Evolutionary conservation across 2,888 invertebrate species (phyloP).

Genomic region (Girardia tigrina): DNA sequence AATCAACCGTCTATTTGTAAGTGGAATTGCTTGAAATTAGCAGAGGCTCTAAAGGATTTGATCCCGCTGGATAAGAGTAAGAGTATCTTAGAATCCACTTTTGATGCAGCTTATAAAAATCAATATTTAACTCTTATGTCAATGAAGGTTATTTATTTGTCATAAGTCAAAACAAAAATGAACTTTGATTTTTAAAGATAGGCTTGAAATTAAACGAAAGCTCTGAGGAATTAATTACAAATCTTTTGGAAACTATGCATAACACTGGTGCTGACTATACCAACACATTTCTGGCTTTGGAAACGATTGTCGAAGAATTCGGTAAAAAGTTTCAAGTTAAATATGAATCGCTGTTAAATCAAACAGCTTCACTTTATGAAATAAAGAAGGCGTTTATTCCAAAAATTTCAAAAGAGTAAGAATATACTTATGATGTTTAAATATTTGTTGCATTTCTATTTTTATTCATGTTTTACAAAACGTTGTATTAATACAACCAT

Average conservation of each 20-base stretch:
- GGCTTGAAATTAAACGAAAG: conserved; percentile 25
- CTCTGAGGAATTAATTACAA: conserved; percentile 49
- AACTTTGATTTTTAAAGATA: conserved; percentile 33
- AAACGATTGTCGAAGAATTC: conserved; percentile 18
- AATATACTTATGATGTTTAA: too few relatives aligned
- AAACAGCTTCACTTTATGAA: conserved; percentile 45
- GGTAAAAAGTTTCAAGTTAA: conserved; percentile 26
- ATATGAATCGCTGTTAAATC: conserved; percentile 38
- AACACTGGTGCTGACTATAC: conserved; percentile 60
- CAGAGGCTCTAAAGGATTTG: conserved; percentile 55
- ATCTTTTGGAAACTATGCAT: conserved; percentile 57
- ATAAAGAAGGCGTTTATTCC: conserved; percentile 41
- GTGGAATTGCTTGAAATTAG: conserved; percentile 58
- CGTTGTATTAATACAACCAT: too few relatives aligned
- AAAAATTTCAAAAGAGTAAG: conserved; percentile 40
- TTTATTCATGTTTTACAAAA: too few relatives aligned
- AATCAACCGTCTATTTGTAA: conserved; percentile 58
- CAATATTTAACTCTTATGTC: conserved; percentile 49
- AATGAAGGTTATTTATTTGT: conserved; percentile 54
- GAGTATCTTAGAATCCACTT: conserved; percentile 43
- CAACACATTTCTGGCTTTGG: conserved; percentile 42
- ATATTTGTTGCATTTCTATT: too few relatives aligned
- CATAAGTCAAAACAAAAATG: neutral
- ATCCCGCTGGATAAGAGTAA: conserved; percentile 42
- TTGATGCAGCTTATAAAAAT: conserved; percentile 45